Conservation (phyloP, 2,888 invertebrate genomes). For the Leptopilina drosophilae region DNA sequence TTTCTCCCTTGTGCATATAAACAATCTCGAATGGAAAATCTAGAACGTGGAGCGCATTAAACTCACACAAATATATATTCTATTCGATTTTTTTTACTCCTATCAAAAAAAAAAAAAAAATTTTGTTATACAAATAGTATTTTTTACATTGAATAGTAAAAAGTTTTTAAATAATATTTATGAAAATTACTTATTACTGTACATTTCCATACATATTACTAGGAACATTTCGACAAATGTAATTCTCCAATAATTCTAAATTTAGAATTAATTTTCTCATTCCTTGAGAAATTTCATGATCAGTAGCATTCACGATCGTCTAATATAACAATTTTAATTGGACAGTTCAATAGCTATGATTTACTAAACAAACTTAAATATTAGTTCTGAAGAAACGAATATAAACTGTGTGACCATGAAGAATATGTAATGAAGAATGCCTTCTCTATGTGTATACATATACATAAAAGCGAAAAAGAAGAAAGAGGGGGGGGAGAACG, state of each 20-base stretch:
- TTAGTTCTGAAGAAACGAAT: constrained; percentile 16
- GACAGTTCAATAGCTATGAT: not conserved
- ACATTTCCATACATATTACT: no score
- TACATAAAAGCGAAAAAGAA: not conserved
- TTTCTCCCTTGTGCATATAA: constrained; percentile 65
- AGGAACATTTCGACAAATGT: no score
- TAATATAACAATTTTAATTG: constrained; percentile 11
- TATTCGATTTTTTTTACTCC: no score
- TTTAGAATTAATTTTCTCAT: not conserved
- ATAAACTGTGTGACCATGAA: constrained; percentile 17
- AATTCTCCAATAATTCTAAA: not conserved
- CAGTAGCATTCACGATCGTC: constrained; percentile 8
- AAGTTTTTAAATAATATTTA: no score
- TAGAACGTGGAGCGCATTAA: constrained; percentile 68
- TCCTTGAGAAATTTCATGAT: not conserved
- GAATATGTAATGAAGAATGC: constrained; percentile 18
- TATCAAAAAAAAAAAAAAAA: no score
- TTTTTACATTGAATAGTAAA: no score
- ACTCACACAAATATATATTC: constrained; percentile 53
- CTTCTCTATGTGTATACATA: not conserved
- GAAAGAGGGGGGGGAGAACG: not conserved
- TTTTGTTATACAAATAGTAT: no score
- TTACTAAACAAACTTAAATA: constrained; percentile 15
- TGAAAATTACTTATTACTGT: no score
- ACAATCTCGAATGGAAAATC: constrained; percentile 73